Evolutionary conservation across 2,888 invertebrate species (phyloP).

Genomic region (Pheosia tremula): DNA sequence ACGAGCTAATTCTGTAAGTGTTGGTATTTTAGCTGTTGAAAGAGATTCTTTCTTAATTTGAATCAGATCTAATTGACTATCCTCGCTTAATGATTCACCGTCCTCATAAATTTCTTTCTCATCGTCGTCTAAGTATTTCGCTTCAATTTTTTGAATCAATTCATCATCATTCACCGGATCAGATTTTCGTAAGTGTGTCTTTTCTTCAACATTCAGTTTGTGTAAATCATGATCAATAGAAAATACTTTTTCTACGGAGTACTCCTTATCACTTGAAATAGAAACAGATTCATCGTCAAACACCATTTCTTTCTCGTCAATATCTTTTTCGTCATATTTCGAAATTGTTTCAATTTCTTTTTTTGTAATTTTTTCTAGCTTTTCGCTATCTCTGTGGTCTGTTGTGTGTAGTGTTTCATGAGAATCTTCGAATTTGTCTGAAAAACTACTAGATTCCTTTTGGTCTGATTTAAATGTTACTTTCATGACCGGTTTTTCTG

Average conservation of each 20-base stretch:
- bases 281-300: constrained; percentile 9
- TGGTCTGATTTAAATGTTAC: neutral
- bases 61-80: constrained; percentile 36
- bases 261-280: neutral
- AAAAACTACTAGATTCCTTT: neutral
- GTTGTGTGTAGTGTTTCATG: neutral
- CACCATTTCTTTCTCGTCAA: constrained; percentile 41
- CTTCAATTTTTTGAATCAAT: constrained; percentile 8
- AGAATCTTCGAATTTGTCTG: neutral
- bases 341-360: constrained; percentile 43
- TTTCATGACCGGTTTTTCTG: constrained; percentile 5
- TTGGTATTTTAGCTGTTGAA: constrained; percentile 27
- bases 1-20: constrained; percentile 37
- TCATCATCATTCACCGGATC: neutral
- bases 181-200: constrained; percentile 7
- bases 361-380: constrained; percentile 20
- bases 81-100: constrained; percentile 42
- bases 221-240: constrained; percentile 10
- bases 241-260: neutral
- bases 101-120: constrained; percentile 44
- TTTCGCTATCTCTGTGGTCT: constrained; percentile 5
- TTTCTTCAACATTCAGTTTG: constrained; percentile 11
- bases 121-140: constrained; percentile 18
- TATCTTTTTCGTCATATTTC: constrained; percentile 45
- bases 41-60: constrained; percentile 28